phyloP scores from a whole-genome alignment of 1,140 invertebrate genomes.

The Liolophura sinensis region DNA sequence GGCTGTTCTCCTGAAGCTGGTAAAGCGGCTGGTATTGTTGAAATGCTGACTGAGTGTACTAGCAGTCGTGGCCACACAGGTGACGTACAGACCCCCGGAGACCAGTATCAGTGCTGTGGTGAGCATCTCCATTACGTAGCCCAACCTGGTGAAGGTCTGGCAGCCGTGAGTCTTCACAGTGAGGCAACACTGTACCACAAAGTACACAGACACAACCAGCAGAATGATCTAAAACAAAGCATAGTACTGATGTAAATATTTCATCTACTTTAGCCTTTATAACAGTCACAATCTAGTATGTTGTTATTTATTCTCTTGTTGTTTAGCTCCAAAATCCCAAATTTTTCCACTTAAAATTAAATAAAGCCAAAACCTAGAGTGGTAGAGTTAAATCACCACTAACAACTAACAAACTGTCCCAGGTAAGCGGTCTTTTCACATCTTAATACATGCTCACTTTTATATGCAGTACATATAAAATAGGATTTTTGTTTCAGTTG shows the following conservation, averaged over 20 bases:
- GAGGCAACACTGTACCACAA: constrained; percentile 27
- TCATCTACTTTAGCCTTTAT: too few relatives aligned
- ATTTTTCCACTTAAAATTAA: too few relatives aligned
- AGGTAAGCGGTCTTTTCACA: too few relatives aligned
- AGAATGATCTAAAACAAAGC: constrained; percentile 27
- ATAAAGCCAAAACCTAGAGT: too few relatives aligned
- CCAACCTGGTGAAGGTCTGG: constrained; percentile 29
- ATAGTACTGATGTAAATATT: not conserved
- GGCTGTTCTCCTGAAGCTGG: constrained; percentile 33
- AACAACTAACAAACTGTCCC: not conserved
- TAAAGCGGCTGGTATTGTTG: constrained; percentile 25
- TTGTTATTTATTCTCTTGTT: too few relatives aligned
- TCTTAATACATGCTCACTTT: too few relatives aligned
- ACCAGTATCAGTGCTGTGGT: constrained; percentile 28
- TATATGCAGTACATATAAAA: too few relatives aligned
- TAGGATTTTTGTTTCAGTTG: too few relatives aligned
- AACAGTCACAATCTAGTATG: too few relatives aligned
- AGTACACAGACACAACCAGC: constrained; percentile 37
- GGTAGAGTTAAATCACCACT: too few relatives aligned
- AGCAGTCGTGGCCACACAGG: constrained; percentile 39
- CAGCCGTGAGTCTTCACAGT: constrained; percentile 21
- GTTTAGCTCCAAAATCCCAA: too few relatives aligned
- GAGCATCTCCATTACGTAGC: constrained; percentile 43
- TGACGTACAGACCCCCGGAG: constrained; percentile 37
- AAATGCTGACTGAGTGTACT: constrained; percentile 28